These are phyloP conservation scores for Neolamprologus brichardi DNA, from an alignment of 2,113 vertebrate species.

Conservation along the genomic window DNA sequence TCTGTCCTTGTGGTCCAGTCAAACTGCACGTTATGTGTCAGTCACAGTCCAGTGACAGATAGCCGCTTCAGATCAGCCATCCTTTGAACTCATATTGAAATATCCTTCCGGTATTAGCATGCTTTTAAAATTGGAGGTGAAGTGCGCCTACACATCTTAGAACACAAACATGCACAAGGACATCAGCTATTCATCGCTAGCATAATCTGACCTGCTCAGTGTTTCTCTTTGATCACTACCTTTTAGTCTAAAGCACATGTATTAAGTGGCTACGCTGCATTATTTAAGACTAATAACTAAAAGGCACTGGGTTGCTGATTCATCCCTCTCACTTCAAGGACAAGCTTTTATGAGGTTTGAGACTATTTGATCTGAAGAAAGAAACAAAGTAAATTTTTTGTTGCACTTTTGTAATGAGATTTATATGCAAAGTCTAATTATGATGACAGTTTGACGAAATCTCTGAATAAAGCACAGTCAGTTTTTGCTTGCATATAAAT, in stretches of 20 bases:
- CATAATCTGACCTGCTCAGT: background rate
- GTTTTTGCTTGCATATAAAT: background rate
- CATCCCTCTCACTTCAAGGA: background rate
- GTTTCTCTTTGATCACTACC: slow-evolving; percentile 7
- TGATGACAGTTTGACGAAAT: background rate
- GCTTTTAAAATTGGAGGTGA: background rate
- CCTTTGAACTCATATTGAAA: slow-evolving; percentile 24
- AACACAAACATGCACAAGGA: slow-evolving; percentile 9
- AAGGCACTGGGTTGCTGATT: background rate
- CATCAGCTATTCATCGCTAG: background rate
- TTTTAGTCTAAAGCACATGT: background rate
- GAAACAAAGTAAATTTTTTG: background rate
- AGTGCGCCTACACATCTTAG: background rate
- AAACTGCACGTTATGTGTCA: slow-evolving; percentile 23
- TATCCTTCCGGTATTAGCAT: slow-evolving; percentile 6
- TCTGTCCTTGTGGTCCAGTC: slow-evolving; percentile 49
- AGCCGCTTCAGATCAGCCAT: slow-evolving; percentile 33
- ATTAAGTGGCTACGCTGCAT: background rate
- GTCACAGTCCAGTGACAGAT: slow-evolving; percentile 41
- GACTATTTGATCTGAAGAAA: background rate
- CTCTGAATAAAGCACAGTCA: slow-evolving; percentile 11
- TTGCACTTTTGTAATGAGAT: background rate
- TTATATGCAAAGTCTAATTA: background rate
- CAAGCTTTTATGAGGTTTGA: background rate
- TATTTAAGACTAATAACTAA: background rate